Conservation (phyloP, 2,888 invertebrate genomes). For the Drosophila neonasuta region DNA sequence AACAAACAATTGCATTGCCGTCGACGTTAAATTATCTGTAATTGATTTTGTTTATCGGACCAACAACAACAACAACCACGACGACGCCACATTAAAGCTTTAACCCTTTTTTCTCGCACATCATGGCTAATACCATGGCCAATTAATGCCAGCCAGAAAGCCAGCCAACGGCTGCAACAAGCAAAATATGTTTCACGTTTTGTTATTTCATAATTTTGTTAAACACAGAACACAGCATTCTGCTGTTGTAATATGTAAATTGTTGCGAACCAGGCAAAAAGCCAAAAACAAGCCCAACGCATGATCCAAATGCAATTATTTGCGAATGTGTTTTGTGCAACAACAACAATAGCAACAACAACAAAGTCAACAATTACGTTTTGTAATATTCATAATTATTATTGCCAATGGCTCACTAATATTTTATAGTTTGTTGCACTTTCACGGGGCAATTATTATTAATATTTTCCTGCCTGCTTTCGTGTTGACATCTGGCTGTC, state of each 20-base stretch:
- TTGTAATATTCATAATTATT: constrained; percentile 18
- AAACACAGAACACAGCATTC: constrained; percentile 27
- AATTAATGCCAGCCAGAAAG: constrained; percentile 34
- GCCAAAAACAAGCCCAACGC: constrained; percentile 17
- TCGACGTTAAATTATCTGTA: constrained; percentile 69
- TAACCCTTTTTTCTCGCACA: constrained; percentile 33
- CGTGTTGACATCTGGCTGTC: neutral
- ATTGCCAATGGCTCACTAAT: constrained; percentile 12
- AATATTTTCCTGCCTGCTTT: neutral
- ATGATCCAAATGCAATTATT: constrained; percentile 35
- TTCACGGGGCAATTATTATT: constrained; percentile 5
- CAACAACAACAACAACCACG: neutral
- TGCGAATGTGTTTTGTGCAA: constrained; percentile 10
- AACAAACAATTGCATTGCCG: constrained; percentile 54
- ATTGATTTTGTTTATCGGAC: constrained; percentile 71
- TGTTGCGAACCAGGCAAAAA: constrained; percentile 25
- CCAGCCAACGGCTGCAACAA: constrained; percentile 17
- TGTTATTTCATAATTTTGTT: constrained; percentile 55
- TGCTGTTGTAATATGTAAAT: constrained; percentile 36
- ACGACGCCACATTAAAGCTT: constrained; percentile 15
- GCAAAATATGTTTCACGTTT: constrained; percentile 37
- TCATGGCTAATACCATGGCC: constrained; percentile 26
- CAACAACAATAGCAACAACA: neutral
- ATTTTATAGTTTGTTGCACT: constrained; percentile 6
- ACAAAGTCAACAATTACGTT: constrained; percentile 24